These are phyloP conservation scores for Zenarchopterus dispar DNA, from an alignment of 2,797 vertebrate genomes.

Conservation along the genomic window DNA sequence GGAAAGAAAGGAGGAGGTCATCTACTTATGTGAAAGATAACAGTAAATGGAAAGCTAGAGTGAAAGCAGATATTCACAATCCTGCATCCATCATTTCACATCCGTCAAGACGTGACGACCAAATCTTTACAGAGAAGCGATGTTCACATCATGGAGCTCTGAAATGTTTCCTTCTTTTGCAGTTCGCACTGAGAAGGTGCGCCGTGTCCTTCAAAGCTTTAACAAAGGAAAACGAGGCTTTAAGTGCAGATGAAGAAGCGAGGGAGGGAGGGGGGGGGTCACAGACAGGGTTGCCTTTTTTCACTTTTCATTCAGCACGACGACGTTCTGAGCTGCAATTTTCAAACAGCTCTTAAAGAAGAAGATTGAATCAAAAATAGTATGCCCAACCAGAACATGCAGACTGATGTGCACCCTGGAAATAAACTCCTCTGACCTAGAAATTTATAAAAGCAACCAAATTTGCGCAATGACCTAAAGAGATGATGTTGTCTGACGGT, in stretches of 20 bases:
- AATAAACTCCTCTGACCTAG: not conserved
- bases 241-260: slow-evolving; percentile 4
- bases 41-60: slow-evolving; percentile 50
- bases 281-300: not conserved
- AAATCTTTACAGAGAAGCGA: slow-evolving; percentile 4
- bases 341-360: not conserved
- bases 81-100: slow-evolving; percentile 8
- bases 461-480: not conserved
- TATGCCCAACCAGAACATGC: not conserved
- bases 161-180: not conserved
- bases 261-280: slow-evolving; percentile 16
- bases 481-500: not conserved
- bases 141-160: slow-evolving; percentile 19
- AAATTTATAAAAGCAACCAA: not conserved
- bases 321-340: not conserved
- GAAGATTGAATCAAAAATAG: not conserved
- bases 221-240: slow-evolving; percentile 8
- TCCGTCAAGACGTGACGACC: not conserved
- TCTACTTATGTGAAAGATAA: slow-evolving; percentile 45
- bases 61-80: slow-evolving; percentile 39
- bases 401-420: not conserved
- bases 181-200: not conserved
- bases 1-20: slow-evolving; percentile 39
- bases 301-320: not conserved
- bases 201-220: slow-evolving; percentile 35